These are phyloP conservation scores for Morone saxatilis DNA, from an alignment of 2,113 vertebrate genomes.

Conservation along the genomic window DNA sequence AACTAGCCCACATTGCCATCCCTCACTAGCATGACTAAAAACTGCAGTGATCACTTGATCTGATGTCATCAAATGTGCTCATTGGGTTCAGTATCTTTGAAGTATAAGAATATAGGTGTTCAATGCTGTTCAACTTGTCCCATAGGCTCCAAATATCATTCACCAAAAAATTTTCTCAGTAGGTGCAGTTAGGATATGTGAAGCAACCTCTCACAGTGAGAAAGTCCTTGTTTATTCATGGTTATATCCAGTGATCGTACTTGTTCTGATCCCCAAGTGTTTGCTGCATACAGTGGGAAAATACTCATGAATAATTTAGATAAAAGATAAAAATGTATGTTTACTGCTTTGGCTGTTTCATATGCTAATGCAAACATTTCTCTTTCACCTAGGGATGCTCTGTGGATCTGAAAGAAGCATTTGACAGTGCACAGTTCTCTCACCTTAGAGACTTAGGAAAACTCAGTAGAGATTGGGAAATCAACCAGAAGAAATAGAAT, in stretches of 20 bases:
- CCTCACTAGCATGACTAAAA: constrained; percentile 19
- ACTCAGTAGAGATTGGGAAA: constrained; percentile 47
- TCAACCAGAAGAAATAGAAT: constrained; percentile 48
- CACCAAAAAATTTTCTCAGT: constrained; percentile 18
- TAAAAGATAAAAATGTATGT: constrained; percentile 76
- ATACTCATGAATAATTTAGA: constrained; percentile 79
- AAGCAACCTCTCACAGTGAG: constrained; percentile 26
- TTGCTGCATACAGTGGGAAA: constrained; percentile 63
- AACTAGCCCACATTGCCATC: not conserved
- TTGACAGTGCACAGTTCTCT: constrained; percentile 55
- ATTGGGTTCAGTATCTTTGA: constrained; percentile 7
- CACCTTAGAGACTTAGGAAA: constrained; percentile 62
- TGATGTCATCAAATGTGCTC: constrained; percentile 32
- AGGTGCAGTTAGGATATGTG: constrained; percentile 23
- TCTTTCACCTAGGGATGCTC: constrained; percentile 65
- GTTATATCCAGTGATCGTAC: constrained; percentile 50
- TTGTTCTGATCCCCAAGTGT: constrained; percentile 56
- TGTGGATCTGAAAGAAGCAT: constrained; percentile 64
- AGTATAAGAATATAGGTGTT: constrained; percentile 1
- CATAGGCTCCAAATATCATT: constrained; percentile 6
- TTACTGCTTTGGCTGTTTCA: constrained; percentile 72
- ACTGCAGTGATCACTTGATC: not conserved
- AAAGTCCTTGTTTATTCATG: constrained; percentile 60
- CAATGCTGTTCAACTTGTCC: not conserved
- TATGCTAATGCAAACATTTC: constrained; percentile 73